phyloP scores from a whole-genome alignment of 2,113 vertebrate species.

The Morone chrysops region DNA sequence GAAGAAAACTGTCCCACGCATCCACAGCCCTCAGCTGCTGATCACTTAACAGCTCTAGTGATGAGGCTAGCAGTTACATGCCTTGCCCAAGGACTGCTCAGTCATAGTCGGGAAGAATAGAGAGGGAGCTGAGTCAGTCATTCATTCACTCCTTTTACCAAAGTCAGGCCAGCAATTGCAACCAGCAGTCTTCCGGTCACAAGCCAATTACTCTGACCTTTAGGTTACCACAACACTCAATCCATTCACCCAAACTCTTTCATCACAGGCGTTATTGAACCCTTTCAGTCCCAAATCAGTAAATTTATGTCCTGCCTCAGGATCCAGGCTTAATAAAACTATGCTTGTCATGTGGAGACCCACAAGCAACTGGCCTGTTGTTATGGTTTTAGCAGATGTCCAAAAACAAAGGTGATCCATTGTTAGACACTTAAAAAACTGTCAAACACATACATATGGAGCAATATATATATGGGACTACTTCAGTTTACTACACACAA shows the following conservation, averaged over 20 bases:
- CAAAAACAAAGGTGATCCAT: constrained; percentile 15
- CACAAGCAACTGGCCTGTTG: constrained; percentile 9
- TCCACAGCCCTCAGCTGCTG: neutral
- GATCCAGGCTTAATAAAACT: constrained; percentile 43
- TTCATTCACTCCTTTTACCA: constrained; percentile 25
- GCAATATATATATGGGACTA: too few species aligned
- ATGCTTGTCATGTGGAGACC: constrained; percentile 41
- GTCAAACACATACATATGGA: neutral
- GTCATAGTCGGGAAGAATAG: constrained; percentile 22
- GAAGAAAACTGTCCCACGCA: neutral
- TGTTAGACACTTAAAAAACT: neutral
- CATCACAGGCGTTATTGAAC: constrained; percentile 17
- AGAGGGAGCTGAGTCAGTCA: constrained; percentile 17
- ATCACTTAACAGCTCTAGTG: constrained; percentile 28
- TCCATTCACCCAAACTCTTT: constrained; percentile 44
- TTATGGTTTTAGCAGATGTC: constrained; percentile 3
- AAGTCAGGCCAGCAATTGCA: constrained; percentile 31
- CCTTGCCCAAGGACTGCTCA: constrained; percentile 27
- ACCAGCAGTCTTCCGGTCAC: constrained; percentile 44
- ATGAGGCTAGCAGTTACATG: constrained; percentile 12
- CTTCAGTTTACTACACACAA: neutral
- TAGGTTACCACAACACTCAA: constrained; percentile 47
- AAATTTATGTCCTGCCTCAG: constrained; percentile 20
- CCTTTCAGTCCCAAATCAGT: constrained; percentile 27
- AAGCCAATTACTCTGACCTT: constrained; percentile 53